Conservation (phyloP, 2,113 vertebrate genomes). For the Hemiscyllium ocellatum region DNA sequence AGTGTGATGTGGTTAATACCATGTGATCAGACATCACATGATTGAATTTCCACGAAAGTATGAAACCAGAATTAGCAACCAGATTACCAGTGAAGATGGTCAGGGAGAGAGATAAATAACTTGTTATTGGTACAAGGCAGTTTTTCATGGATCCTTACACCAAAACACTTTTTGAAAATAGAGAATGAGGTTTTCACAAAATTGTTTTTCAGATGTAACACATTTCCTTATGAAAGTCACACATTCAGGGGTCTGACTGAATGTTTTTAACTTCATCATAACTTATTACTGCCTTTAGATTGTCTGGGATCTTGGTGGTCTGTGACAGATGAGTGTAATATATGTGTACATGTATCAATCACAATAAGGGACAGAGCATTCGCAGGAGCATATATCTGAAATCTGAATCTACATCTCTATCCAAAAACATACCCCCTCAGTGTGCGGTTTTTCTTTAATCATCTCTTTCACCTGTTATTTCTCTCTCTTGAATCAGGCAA, state of each 20-base stretch:
- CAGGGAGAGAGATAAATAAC: background rate
- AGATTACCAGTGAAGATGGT: background rate
- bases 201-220: background rate
- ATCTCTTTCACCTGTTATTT: background rate
- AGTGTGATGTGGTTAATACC: background rate
- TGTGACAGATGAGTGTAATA: background rate
- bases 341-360: background rate
- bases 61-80: background rate
- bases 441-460: background rate
- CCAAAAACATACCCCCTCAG: background rate
- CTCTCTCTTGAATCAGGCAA: background rate
- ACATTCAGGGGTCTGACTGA: background rate
- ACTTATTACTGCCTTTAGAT: slow-evolving; percentile 13
- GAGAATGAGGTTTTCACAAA: background rate
- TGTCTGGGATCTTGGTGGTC: background rate
- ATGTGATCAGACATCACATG: background rate
- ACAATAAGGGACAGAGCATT: background rate
- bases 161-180: background rate
- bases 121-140: background rate
- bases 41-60: background rate
- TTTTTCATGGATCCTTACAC: background rate
- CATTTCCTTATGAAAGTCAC: background rate
- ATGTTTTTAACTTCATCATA: background rate
- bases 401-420: background rate
- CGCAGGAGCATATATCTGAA: background rate